Evolutionary conservation across 2,113 vertebrate species (phyloP).

Genomic region (Epinephelus lanceolatus): DNA sequence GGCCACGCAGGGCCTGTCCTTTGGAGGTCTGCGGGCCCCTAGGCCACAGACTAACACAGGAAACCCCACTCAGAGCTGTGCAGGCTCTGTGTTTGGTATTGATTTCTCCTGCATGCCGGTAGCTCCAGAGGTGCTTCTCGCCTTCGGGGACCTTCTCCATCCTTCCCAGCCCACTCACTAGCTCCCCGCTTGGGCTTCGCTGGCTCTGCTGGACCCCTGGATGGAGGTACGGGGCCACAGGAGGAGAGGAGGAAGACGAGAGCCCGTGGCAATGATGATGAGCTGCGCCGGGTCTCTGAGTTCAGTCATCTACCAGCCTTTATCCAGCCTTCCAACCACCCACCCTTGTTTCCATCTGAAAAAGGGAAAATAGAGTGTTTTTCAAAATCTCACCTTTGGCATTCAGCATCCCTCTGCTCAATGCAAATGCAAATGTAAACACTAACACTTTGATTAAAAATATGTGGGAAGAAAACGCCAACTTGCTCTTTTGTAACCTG

Average conservation of each 20-base stretch:
- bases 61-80: constrained; percentile 77
- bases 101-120: constrained; percentile 81
- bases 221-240: constrained; percentile 77
- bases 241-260: constrained; percentile 77
- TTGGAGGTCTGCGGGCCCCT: constrained; percentile 80
- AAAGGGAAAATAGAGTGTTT: constrained; percentile 75
- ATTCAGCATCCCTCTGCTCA: constrained; percentile 78
- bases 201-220: constrained; percentile 76
- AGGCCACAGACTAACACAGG: constrained; percentile 78
- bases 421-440: constrained; percentile 85
- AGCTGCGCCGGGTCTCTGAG: constrained; percentile 75
- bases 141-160: constrained; percentile 77
- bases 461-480: constrained; percentile 82
- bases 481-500: constrained; percentile 81
- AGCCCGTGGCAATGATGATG: constrained; percentile 83
- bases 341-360: constrained; percentile 80
- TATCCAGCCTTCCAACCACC: constrained; percentile 81
- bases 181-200: constrained; percentile 74
- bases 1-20: constrained; percentile 76
- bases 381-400: constrained; percentile 83
- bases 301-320: constrained; percentile 82
- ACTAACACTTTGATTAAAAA: constrained; percentile 84
- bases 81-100: constrained; percentile 79
- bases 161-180: constrained; percentile 83
- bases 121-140: constrained; percentile 82